Evolutionary conservation across 92 coral and sea anemone genomes (phyloP).

Genomic region (Porites rus): DNA sequence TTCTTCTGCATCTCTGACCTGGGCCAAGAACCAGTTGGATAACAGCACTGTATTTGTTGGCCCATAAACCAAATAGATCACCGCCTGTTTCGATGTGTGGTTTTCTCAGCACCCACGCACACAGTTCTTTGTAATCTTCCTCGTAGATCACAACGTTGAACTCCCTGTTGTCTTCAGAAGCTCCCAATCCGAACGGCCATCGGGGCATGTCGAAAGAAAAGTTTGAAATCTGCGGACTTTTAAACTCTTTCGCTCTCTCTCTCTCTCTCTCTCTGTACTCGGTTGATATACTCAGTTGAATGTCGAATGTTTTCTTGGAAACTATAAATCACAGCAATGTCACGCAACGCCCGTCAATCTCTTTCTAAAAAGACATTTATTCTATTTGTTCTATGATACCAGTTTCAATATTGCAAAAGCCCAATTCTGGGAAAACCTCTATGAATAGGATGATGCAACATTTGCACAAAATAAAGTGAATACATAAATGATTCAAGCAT

Average conservation of each 20-base stretch:
- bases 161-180: not conserved
- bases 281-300: not conserved
- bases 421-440: no score
- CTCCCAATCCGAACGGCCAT: not conserved
- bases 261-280: not conserved
- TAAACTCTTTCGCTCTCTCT: conserved; percentile 41
- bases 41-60: conserved; percentile 76
- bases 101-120: conserved; percentile 64
- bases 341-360: not conserved
- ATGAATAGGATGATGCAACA: no score
- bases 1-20: conserved; percentile 72
- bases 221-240: not conserved
- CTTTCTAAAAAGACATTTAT: no score
- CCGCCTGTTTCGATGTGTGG: conserved; percentile 91
- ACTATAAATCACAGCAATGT: not conserved
- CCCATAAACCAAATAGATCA: conserved; percentile 92
- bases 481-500: no score
- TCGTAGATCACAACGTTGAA: conserved; percentile 59
- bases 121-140: conserved; percentile 66
- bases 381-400: no score
- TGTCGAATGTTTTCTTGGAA: not conserved
- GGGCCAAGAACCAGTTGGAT: conserved; percentile 91
- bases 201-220: not conserved
- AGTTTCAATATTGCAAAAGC: no score
- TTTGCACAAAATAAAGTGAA: no score